Percentiles rank a stretch among this genome's conserved stretches.
phyloP scores from a whole-genome alignment of 2,797 vertebrate genomes.

The Monodelphis domestica region DNA sequence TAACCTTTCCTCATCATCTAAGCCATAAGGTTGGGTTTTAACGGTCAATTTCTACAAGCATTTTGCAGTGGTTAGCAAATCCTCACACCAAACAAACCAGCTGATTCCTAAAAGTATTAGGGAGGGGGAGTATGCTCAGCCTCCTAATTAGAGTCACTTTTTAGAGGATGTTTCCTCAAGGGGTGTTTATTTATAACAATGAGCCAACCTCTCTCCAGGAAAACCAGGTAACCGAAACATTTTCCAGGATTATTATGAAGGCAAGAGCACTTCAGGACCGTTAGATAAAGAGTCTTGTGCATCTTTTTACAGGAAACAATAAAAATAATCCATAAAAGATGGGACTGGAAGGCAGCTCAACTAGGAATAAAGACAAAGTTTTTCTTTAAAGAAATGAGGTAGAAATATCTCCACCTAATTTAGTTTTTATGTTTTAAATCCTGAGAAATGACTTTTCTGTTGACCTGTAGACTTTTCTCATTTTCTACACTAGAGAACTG shows the following conservation, averaged over 20 bases:
- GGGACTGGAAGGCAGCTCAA: neutral
- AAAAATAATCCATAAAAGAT: neutral
- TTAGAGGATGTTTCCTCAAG: neutral
- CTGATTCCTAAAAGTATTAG: constrained; percentile 59
- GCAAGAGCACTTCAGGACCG: neutral
- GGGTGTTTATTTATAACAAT: neutral
- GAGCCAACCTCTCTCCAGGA: neutral
- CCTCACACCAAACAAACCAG: constrained; percentile 73
- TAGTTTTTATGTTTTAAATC: neutral
- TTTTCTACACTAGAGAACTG: neutral
- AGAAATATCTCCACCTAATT: neutral
- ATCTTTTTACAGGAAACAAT: neutral
- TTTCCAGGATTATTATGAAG: neutral
- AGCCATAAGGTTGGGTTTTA: constrained; percentile 68
- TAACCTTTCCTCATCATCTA: constrained; percentile 74
- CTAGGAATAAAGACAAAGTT: neutral
- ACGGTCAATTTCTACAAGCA: constrained; percentile 76
- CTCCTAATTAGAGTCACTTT: neutral
- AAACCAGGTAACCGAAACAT: neutral
- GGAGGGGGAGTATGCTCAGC: neutral
- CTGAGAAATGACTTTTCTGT: neutral
- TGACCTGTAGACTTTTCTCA: neutral
- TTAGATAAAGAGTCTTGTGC: neutral
- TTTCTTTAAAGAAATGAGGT: neutral
- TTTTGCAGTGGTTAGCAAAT: constrained; percentile 75